Evolutionary conservation across 2,888 invertebrate genomes (phyloP).

Genomic region (Rhingia rostrata): DNA sequence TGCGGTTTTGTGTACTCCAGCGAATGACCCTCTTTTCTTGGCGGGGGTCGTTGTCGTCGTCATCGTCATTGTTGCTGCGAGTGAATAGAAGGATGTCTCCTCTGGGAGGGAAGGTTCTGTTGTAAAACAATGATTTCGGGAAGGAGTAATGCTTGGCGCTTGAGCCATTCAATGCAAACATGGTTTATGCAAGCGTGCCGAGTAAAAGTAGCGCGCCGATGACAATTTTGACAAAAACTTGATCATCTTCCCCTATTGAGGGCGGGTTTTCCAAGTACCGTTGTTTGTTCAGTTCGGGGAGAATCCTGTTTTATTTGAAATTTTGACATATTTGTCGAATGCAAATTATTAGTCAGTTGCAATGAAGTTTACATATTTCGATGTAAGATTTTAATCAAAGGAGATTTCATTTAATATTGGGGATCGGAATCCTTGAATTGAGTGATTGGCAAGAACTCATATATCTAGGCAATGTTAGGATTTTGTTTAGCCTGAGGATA

Average conservation of each 20-base stretch:
- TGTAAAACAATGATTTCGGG: constrained; percentile 66
- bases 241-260: constrained; percentile 36
- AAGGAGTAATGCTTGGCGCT: background rate
- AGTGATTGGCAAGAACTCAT: no score
- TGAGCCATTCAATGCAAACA: constrained; percentile 24
- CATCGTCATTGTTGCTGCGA: constrained; percentile 24
- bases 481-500: no score
- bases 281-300: no score
- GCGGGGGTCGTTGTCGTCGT: constrained; percentile 46
- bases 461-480: no score
- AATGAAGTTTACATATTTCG: no score
- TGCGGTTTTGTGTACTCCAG: constrained; percentile 68
- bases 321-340: no score
- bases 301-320: no score
- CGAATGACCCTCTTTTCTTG: constrained; percentile 58
- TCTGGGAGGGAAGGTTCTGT: constrained; percentile 41
- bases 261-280: background rate
- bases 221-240: constrained; percentile 43
- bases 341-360: no score
- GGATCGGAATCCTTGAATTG: no score
- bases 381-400: no score
- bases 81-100: background rate
- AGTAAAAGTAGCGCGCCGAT: constrained; percentile 54
- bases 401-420: no score
- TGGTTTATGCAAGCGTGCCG: constrained; percentile 47